phyloP scores from a whole-genome alignment of 2,888 invertebrate genomes.

The Ditula angustiorana region DNA sequence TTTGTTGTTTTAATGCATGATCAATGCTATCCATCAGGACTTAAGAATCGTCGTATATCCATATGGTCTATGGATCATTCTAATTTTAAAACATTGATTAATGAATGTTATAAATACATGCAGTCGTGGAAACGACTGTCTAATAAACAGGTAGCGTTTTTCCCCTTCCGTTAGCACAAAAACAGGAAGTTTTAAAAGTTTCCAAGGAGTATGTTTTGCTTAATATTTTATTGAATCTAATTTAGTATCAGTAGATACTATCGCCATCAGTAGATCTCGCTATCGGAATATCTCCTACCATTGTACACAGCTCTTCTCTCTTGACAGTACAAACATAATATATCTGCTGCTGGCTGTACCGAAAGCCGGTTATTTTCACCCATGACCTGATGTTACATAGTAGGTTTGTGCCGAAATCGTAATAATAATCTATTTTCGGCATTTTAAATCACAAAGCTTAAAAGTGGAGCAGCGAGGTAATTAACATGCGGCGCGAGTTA shows the following conservation, averaged over 20 bases:
- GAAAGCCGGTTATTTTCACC: constrained; percentile 10
- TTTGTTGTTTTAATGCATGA: no score
- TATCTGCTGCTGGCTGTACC: no score
- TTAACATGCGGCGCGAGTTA: constrained; percentile 33
- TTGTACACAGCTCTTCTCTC: no score
- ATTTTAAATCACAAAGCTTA: constrained; percentile 35
- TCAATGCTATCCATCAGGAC: no score
- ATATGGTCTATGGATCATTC: background rate
- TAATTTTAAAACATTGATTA: background rate
- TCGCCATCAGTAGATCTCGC: no score
- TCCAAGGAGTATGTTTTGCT: background rate
- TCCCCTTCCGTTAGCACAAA: background rate
- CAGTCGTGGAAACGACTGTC: background rate
- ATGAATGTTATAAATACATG: background rate
- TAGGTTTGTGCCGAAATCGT: constrained; percentile 24
- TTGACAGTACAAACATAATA: no score
- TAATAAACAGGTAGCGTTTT: background rate
- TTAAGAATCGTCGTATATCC: no score
- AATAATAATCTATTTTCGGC: constrained; percentile 33
- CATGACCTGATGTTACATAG: constrained; percentile 17
- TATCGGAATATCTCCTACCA: no score
- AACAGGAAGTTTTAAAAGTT: background rate
- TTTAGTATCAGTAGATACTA: no score
- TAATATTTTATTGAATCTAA: no score
- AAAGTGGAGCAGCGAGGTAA: constrained; percentile 30